A percentile compares a stretch with the other conserved stretches of the same genome.
Conservation (phyloP, 2,888 invertebrate species). For the Arge pagana region DNA sequence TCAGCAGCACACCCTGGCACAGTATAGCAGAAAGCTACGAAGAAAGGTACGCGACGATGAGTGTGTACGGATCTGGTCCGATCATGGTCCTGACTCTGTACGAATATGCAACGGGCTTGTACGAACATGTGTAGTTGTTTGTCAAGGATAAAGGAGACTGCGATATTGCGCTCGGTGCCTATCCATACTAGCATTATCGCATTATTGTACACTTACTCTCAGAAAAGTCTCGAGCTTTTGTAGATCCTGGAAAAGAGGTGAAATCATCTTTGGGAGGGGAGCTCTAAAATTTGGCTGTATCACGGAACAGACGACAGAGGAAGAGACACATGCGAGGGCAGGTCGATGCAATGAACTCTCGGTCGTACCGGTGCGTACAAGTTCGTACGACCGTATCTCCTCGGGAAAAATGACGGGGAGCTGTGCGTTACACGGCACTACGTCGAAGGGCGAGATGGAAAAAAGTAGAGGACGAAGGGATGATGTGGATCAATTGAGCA, state of each 20-base stretch:
- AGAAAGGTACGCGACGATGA: neutral
- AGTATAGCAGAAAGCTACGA: neutral
- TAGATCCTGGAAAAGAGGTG: slow-evolving; percentile 12
- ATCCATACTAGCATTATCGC: neutral
- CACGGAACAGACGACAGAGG: too few relatives aligned
- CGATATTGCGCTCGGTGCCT: neutral
- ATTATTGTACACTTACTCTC: slow-evolving; percentile 2
- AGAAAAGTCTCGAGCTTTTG: slow-evolving; percentile 16
- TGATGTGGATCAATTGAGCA: too few relatives aligned
- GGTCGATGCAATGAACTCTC: slow-evolving; percentile 16
- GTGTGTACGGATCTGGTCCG: neutral
- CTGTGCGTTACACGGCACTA: too few relatives aligned
- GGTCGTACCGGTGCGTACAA: neutral
- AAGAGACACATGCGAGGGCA: slow-evolving; percentile 40
- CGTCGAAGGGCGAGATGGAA: too few relatives aligned
- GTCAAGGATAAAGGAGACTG: too few relatives aligned
- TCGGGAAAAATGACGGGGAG: too few relatives aligned
- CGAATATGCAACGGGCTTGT: neutral
- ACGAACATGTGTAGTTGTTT: too few relatives aligned
- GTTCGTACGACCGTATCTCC: slow-evolving; percentile 13
- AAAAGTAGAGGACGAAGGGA: too few relatives aligned
- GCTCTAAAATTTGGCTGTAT: too few relatives aligned
- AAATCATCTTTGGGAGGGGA: too few relatives aligned
- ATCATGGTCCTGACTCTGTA: neutral
- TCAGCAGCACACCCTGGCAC: neutral